Evolutionary conservation across 1,140 invertebrate genomes (phyloP).

Genomic region (Chymomyza costata): DNA sequence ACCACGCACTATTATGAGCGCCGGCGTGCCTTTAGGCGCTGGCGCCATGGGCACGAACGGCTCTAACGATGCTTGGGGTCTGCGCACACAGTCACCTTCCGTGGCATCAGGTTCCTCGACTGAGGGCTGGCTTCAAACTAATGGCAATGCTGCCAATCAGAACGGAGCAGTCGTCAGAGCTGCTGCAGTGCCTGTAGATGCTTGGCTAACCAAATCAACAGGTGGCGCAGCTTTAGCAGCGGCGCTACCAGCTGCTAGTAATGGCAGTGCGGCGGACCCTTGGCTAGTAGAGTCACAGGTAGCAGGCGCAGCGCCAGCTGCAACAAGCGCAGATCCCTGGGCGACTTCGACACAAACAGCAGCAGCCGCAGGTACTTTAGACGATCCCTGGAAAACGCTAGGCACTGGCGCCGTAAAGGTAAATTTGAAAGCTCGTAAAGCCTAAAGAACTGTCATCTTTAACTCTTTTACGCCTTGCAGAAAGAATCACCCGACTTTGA

Average conservation of each 20-base stretch:
- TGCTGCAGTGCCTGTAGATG: slow-evolving; percentile 29
- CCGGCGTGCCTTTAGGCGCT: slow-evolving; percentile 45
- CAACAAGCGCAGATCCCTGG: slow-evolving; percentile 59
- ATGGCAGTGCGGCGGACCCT: slow-evolving; percentile 76
- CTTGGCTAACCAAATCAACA: slow-evolving; percentile 57
- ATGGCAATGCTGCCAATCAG: slow-evolving; percentile 53
- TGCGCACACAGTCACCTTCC: slow-evolving; percentile 69
- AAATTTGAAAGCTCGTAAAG: neutral
- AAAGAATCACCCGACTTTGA: slow-evolving; percentile 82
- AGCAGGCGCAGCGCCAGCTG: slow-evolving; percentile 26
- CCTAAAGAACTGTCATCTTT: neutral
- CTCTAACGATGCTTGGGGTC: slow-evolving; percentile 53
- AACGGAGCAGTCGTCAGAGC: slow-evolving; percentile 45
- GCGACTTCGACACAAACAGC: slow-evolving; percentile 58
- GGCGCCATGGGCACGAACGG: slow-evolving; percentile 19
- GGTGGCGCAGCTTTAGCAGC: slow-evolving; percentile 35
- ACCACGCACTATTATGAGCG: slow-evolving; percentile 52
- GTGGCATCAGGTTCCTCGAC: slow-evolving; percentile 69
- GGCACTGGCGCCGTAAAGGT: slow-evolving; percentile 51
- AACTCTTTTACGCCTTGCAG: slow-evolving; percentile 24
- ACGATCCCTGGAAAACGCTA: slow-evolving; percentile 66
- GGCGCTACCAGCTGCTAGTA: slow-evolving; percentile 44
- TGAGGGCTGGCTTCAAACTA: slow-evolving; percentile 72
- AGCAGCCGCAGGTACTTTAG: slow-evolving; percentile 75
- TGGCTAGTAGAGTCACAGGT: slow-evolving; percentile 76